A percentile compares a stretch with the other conserved stretches of the same genome.
These are phyloP conservation scores for Fringilla coelebs DNA, from an alignment of 2,797 vertebrate genomes.

Conservation along the genomic window DNA sequence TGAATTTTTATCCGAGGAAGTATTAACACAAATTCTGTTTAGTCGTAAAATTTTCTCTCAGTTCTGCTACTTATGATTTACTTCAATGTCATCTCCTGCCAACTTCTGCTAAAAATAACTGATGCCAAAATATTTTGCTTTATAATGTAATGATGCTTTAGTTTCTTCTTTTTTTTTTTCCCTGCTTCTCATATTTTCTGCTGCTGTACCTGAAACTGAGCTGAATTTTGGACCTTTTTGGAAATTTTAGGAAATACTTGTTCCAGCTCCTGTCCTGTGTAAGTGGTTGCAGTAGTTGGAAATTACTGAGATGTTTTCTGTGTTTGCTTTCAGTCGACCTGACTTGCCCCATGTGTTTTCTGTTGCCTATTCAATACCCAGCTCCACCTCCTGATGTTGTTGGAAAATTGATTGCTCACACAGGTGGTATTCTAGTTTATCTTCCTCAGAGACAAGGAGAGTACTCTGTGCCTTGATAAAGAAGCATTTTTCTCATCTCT, in stretches of 20 bases:
- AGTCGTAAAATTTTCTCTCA: background rate
- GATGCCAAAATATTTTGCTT: constrained; percentile 40
- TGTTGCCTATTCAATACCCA: background rate
- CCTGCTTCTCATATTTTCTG: background rate
- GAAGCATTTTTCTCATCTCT: background rate
- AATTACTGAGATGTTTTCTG: background rate
- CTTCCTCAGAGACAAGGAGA: background rate
- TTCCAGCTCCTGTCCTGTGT: background rate
- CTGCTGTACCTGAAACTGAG: background rate
- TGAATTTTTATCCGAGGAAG: constrained; percentile 5
- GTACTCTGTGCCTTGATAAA: background rate
- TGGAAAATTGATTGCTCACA: constrained; percentile 28
- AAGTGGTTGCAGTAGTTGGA: background rate
- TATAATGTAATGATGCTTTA: background rate
- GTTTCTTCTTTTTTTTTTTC: background rate
- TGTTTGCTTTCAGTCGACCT: background rate
- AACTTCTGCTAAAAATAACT: constrained; percentile 33
- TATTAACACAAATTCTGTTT: constrained; percentile 28
- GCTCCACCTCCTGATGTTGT: background rate
- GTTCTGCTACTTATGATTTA: constrained; percentile 30
- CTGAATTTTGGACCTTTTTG: background rate
- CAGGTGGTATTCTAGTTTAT: constrained; percentile 12
- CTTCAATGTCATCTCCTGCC: background rate
- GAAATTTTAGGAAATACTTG: background rate
- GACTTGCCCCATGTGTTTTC: background rate